A percentile compares a stretch with the other conserved stretches of the same genome.
These are phyloP conservation scores for Melanotus villosus DNA, from an alignment of 2,888 invertebrate species.

Conservation along the genomic window DNA sequence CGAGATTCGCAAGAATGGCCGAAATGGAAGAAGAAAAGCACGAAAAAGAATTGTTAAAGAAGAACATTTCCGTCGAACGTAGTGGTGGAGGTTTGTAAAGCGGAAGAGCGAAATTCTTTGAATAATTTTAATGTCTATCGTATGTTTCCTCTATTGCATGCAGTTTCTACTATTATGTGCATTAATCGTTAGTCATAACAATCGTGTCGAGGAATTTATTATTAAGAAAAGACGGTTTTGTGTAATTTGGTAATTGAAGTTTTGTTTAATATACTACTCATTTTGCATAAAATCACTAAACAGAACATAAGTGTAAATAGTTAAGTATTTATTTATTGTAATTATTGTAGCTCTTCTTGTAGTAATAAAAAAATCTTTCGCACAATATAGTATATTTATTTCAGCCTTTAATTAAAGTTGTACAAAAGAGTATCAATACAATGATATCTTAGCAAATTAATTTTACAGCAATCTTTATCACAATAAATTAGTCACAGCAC, in stretches of 20 bases:
- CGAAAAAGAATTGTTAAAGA: constrained; percentile 81
- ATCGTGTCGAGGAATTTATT: no score
- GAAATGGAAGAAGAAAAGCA: constrained; percentile 91
- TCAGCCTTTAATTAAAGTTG: constrained; percentile 37
- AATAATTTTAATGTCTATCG: no score
- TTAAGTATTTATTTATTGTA: constrained; percentile 16
- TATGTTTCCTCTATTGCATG: no score
- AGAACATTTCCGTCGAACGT: constrained; percentile 90
- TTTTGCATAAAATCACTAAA: no score
- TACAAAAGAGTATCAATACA: constrained; percentile 36
- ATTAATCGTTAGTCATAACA: no score
- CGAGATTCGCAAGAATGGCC: constrained; percentile 95
- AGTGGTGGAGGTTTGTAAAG: constrained; percentile 96
- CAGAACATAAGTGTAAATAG: constrained; percentile 25
- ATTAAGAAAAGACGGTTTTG: no score
- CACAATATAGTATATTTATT: constrained; percentile 34
- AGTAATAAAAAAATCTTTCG: neutral
- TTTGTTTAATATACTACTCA: no score
- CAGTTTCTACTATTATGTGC: no score
- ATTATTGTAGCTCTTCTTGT: constrained; percentile 12
- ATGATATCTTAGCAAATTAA: constrained; percentile 40
- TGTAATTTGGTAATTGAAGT: no score
- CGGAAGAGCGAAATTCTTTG: no score
- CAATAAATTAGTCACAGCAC: constrained; percentile 33
- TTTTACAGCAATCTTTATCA: no score